These are phyloP conservation scores for Heliconius hermathena DNA, from an alignment of 1,140 invertebrate genomes.

Conservation along the genomic window DNA sequence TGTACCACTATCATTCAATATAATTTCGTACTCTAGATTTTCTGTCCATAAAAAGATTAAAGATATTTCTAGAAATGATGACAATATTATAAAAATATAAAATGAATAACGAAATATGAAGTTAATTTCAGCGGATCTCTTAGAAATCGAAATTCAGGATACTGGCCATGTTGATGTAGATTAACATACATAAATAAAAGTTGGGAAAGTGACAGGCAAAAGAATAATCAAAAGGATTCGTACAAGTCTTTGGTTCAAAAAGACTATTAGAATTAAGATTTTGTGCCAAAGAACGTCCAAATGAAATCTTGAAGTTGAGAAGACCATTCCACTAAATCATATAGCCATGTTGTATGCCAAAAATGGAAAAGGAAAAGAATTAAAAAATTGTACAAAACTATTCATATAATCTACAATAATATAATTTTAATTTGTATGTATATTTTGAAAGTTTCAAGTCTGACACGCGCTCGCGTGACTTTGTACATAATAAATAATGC, in stretches of 20 bases:
- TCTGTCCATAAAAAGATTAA: background rate
- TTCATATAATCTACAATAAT: background rate
- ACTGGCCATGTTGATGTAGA: background rate
- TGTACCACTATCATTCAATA: background rate
- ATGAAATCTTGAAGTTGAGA: conserved; percentile 62
- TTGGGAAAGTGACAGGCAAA: background rate
- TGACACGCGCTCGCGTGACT: conserved; percentile 51
- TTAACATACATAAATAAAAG: background rate
- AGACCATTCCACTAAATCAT: conserved; percentile 67
- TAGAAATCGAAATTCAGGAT: background rate
- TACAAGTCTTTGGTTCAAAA: conserved; percentile 66
- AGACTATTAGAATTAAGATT: conserved; percentile 72
- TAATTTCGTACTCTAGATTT: background rate
- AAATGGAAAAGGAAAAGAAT: conserved; percentile 42
- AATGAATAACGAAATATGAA: background rate
- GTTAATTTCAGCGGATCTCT: background rate
- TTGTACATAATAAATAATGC: conserved; percentile 69
- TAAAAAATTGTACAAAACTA: conserved; percentile 4
- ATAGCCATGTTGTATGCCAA: conserved; percentile 73
- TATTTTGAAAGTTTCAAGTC: conserved; percentile 59
- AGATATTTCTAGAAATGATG: background rate
- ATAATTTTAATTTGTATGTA: conserved; percentile 50
- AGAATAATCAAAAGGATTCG: conserved; percentile 38
- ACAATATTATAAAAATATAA: background rate
- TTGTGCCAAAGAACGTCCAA: conserved; percentile 80